These are phyloP conservation scores for Agrotis puta DNA, from an alignment of 2,888 invertebrate genomes.

Conservation along the genomic window DNA sequence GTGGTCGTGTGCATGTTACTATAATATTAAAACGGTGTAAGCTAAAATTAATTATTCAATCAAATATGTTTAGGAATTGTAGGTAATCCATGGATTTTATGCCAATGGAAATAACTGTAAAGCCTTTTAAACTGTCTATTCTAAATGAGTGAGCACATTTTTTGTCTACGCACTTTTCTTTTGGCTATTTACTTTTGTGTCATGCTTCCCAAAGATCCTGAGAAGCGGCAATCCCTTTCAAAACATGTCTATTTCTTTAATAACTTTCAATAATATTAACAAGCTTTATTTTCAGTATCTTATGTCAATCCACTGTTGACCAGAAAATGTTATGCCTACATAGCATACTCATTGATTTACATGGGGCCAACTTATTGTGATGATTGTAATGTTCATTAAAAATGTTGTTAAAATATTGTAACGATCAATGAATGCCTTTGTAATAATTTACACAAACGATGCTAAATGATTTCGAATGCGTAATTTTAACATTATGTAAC, in stretches of 20 bases:
- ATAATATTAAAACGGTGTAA: neutral
- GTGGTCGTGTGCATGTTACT: neutral
- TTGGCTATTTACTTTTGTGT: too few species aligned
- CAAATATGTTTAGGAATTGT: neutral
- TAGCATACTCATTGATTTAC: neutral
- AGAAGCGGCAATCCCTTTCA: too few species aligned
- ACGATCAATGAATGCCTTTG: slow-evolving; percentile 29
- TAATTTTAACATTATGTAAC: slow-evolving; percentile 63
- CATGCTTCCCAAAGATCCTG: too few species aligned
- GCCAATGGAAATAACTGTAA: neutral
- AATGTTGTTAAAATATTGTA: slow-evolving; percentile 5
- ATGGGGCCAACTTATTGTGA: neutral
- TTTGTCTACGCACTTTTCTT: too few species aligned
- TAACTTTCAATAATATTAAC: too few species aligned
- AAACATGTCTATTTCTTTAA: too few species aligned
- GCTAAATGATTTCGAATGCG: slow-evolving; percentile 62
- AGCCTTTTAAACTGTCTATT: neutral
- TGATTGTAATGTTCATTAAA: slow-evolving; percentile 9
- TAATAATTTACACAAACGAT: slow-evolving; percentile 46
- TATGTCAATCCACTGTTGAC: too few species aligned
- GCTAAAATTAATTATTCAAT: too few species aligned
- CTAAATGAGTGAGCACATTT: too few species aligned
- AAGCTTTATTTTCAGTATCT: too few species aligned
- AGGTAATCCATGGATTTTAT: too few species aligned
- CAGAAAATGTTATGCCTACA: too few species aligned